These are phyloP conservation scores for Catostylus mosaicus DNA, from an alignment of 30 jellyfish, hydroid and myxozoan genomes.

Conservation along the genomic window DNA sequence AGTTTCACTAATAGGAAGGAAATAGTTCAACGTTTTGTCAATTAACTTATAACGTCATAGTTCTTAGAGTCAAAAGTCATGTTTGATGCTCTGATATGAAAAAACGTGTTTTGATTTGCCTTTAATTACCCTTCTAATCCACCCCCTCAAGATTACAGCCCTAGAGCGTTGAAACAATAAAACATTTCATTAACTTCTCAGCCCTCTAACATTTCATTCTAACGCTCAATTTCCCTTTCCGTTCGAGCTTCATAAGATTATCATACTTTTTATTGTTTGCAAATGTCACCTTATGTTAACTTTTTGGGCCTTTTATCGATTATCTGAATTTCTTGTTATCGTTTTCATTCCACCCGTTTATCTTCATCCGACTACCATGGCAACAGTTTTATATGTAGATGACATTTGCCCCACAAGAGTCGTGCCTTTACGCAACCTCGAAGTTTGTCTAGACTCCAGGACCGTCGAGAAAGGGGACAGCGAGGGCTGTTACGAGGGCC, in stretches of 20 bases:
- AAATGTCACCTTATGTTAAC: background rate
- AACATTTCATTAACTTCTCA: background rate
- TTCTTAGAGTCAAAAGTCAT: background rate
- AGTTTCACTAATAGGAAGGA: too few relatives aligned
- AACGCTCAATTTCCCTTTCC: conserved; percentile 4
- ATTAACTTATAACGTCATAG: background rate
- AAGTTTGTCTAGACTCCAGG: too few relatives aligned
- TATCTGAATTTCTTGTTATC: background rate
- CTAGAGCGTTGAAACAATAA: background rate
- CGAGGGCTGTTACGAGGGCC: too few relatives aligned
- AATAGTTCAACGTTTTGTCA: conserved; percentile 1
- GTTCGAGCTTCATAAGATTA: background rate
- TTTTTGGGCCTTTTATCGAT: background rate
- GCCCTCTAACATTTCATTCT: background rate
- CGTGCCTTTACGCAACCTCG: too few relatives aligned
- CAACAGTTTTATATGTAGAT: too few relatives aligned
- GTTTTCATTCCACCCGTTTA: background rate
- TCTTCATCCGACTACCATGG: too few relatives aligned
- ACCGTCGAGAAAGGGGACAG: too few relatives aligned
- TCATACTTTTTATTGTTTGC: background rate
- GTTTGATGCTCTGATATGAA: background rate
- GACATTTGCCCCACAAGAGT: too few relatives aligned
- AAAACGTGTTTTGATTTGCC: background rate
- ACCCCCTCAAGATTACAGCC: too few relatives aligned
- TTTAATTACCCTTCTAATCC: background rate